Evolutionary conservation across 2,888 invertebrate species (phyloP).

Genomic region (Pyrocoelia pectoralis): DNA sequence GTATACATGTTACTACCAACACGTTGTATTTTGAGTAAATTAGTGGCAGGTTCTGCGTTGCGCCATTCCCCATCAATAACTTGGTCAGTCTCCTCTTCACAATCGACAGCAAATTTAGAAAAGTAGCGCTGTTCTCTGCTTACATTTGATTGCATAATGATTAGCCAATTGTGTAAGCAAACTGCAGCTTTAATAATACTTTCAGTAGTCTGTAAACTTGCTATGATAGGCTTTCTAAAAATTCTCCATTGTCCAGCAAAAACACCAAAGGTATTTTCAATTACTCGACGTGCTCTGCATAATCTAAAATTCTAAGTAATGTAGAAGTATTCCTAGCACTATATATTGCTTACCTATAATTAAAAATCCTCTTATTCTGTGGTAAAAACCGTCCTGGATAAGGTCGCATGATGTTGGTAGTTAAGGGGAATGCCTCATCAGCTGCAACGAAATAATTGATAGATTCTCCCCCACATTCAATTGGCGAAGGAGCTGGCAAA

Average conservation of each 20-base stretch:
- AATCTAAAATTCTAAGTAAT: too few relatives aligned
- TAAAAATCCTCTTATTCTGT: too few relatives aligned
- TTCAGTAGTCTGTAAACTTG: not conserved
- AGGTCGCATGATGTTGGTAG: too few relatives aligned
- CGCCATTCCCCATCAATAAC: not conserved
- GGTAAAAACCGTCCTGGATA: too few relatives aligned
- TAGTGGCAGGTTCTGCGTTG: not conserved
- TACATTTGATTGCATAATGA: not conserved
- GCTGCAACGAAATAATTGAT: too few relatives aligned
- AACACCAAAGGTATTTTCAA: not conserved
- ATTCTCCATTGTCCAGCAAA: not conserved
- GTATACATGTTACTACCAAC: slow-evolving; percentile 8
- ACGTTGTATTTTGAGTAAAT: not conserved
- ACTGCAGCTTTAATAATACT: slow-evolving; percentile 2
- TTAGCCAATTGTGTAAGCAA: slow-evolving; percentile 8
- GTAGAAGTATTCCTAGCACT: too few relatives aligned
- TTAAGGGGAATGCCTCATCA: too few relatives aligned
- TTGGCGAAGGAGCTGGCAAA: too few relatives aligned
- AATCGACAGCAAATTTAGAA: not conserved
- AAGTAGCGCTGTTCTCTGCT: not conserved
- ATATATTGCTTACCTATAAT: too few relatives aligned
- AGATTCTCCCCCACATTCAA: too few relatives aligned
- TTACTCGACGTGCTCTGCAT: not conserved
- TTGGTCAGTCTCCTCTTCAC: not conserved
- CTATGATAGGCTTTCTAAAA: not conserved